Conservation (phyloP, 35 echinoderm and acorn worm species). For the Acanthaster planci region DNA sequence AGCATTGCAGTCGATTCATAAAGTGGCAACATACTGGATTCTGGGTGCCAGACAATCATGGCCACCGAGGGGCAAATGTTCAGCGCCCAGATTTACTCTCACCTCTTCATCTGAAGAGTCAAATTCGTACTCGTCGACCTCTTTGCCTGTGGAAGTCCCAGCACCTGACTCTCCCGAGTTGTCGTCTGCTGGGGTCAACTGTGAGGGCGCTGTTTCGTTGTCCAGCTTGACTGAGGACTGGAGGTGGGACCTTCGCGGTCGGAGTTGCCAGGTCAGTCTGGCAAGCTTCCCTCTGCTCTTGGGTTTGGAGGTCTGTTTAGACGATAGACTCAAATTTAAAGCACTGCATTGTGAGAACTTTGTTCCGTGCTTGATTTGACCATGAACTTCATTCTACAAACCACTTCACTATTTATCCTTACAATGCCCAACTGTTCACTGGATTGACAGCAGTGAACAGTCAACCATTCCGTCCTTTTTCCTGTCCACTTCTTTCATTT, state of each 20-base stretch:
- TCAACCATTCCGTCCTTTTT: neutral
- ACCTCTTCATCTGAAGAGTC: constrained; percentile 99
- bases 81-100: neutral
- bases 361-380: neutral
- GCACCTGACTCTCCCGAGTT: neutral
- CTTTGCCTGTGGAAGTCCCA: neutral
- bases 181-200: neutral
- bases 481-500: neutral
- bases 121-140: constrained; percentile 87
- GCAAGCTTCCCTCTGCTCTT: neutral
- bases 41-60: too few relatives aligned
- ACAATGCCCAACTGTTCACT: neutral
- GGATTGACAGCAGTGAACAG: neutral
- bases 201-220: neutral
- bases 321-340: neutral
- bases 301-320: neutral
- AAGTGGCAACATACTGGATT: too few relatives aligned
- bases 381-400: neutral
- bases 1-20: too few relatives aligned
- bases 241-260: neutral
- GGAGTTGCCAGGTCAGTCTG: neutral
- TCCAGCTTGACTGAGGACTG: neutral
- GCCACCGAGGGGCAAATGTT: too few relatives aligned
- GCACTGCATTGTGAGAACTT: neutral
- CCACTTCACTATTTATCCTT: neutral